Evolutionary conservation across 1,140 invertebrate species (phyloP), one percentile per base, ranked within the genome.

Genomic region (Semibalanus balanoides): DNA sequence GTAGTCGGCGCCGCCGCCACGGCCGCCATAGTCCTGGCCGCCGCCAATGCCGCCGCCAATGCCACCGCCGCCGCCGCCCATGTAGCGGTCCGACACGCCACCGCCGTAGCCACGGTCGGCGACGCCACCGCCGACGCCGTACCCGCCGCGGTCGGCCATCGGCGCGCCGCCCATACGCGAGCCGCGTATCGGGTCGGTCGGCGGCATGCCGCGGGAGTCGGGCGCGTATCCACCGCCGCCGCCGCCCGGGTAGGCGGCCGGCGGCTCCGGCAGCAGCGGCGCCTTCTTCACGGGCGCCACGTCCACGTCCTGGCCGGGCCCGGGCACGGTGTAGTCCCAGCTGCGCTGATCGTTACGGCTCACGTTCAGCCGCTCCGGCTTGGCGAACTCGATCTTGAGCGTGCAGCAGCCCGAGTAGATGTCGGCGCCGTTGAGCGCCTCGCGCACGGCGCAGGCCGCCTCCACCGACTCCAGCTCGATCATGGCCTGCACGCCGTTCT

Each of bases 361-460:
- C 30, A 88, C 87, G 83, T 87, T 87, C 72, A 88, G 79, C 64
- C 84, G 78, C 29, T 82, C 83, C 29, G 86, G 85, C 83, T 87
- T 88, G 0, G 87, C 87, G 82, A 83, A 89, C 79, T 89, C 87
- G 78, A 87, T 86, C 79, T 87, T 87, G 11, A 89, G 81, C 19
- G 87, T 88, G 80, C 88, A 88, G 78, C 88, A 88, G 3, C 86
- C 88, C 74, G 86, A 86, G 81, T 89, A 89, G 75, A 89, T 87
- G 79, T 89, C 88, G 43, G 87, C 87, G 43, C 88, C 88, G 82
- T 89, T 86, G 25, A 89, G 79, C 11, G 82, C 82, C 72, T 85
- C 81, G 78, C 87, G 87, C 19, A 86, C 87, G 76, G 83, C 80
- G 75, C 84, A 84, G 5, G 88, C 88, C 25, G 82, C 80, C 35